Conservation (phyloP, 2,113 vertebrate species). For the Ammodytes dubius region DNA sequence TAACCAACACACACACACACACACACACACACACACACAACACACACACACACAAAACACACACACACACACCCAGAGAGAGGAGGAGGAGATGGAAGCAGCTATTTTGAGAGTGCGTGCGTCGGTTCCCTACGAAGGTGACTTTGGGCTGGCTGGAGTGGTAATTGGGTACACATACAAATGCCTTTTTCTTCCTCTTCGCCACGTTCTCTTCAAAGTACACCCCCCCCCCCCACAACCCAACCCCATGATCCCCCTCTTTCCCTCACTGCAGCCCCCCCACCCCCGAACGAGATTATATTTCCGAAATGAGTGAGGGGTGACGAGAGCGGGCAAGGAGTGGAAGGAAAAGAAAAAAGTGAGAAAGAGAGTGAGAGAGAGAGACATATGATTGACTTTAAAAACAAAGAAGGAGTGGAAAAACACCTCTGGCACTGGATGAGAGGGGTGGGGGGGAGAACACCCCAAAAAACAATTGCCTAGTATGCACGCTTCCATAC, state of each 20-base stretch:
- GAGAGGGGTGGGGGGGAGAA: conserved; percentile 1
- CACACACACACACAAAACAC: conserved; percentile 53
- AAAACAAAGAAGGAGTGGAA: conserved; percentile 71
- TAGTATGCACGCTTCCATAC: conserved; percentile 25
- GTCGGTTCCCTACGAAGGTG: conserved; percentile 81
- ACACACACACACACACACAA: conserved; percentile 25
- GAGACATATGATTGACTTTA: conserved; percentile 77
- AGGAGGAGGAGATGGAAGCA: conserved; percentile 69
- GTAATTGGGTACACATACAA: conserved; percentile 87
- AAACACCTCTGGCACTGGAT: conserved; percentile 46
- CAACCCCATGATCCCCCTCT: conserved; percentile 38
- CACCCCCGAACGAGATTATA: conserved; percentile 77
- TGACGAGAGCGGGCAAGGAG: conserved; percentile 56
- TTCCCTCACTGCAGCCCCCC: conserved; percentile 45
- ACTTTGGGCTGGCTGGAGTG: conserved; percentile 83
- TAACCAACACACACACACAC: conserved; percentile 58
- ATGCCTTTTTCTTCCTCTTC: conserved; percentile 79
- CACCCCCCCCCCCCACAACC: conserved; percentile 30
- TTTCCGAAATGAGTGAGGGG: conserved; percentile 75
- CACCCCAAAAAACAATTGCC: conserved; percentile 22
- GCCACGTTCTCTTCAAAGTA: conserved; percentile 69
- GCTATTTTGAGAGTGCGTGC: conserved; percentile 81
- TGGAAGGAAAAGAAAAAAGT: conserved; percentile 52
- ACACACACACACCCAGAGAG: conserved; percentile 21
- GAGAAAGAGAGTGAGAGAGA: not conserved